Percentiles rank a stretch among this genome's conserved stretches.
Conservation (phyloP, 2,797 vertebrate species). For the Sphenopsis melanotis region DNA sequence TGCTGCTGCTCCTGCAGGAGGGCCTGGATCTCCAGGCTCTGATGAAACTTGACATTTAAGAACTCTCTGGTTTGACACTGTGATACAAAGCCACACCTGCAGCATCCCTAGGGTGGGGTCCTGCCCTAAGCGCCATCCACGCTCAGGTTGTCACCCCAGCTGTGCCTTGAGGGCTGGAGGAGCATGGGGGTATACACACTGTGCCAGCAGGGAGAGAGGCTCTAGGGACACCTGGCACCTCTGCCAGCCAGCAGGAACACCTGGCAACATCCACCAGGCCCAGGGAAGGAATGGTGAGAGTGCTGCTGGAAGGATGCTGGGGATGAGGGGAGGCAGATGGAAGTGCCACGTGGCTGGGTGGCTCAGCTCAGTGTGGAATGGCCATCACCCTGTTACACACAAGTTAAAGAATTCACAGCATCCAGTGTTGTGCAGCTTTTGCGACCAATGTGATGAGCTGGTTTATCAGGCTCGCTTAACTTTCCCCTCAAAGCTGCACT, state of each 20-base stretch:
- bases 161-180: accelerated
- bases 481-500: slow-evolving; percentile 17
- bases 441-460: slow-evolving; percentile 37
- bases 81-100: neutral
- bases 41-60: neutral
- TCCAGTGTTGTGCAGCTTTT: neutral
- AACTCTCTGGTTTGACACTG: neutral
- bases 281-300: neutral
- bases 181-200: accelerated
- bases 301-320: neutral
- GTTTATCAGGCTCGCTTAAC: slow-evolving; percentile 59
- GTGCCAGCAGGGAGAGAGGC: accelerated
- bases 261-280: neutral
- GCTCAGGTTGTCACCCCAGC: accelerated
- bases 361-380: neutral
- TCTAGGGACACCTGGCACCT: neutral
- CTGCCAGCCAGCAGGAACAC: neutral
- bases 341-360: neutral
- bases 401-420: slow-evolving; percentile 35
- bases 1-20: neutral
- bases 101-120: neutral
- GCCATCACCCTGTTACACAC: neutral
- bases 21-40: neutral
- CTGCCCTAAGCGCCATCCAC: neutral
- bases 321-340: neutral